Base-by-base conservation (phyloP, 2,888 invertebrate species). In the Magallana nippona region DNA sequence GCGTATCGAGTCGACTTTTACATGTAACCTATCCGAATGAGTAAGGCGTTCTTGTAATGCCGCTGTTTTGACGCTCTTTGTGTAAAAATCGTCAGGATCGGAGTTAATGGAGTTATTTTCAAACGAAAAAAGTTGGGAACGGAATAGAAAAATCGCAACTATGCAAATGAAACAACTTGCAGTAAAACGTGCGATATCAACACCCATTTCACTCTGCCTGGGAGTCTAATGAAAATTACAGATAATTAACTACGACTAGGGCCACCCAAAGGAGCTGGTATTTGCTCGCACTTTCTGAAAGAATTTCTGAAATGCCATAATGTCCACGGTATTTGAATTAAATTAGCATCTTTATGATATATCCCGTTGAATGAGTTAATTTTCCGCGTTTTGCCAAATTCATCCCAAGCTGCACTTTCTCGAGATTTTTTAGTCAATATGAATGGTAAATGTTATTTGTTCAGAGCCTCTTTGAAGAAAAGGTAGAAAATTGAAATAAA, bases 101-200 rank as follows among this genome's bases (percentile, higher is more conserved):
- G 71, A 22, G 71, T 32, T 71, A 71, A 71, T 71, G 71, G 32
- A 71, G 71, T 71, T 71, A 71, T 71, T 71, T 27, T 27, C 71
- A 71, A 71, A 22, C 5, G 32, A 71, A 71, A 71, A 32, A 71
- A 71, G 60, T 71, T 71, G 27, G 44, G 15, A 32, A 71, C 32
- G 71, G 71, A 32, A 32, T 13, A 22, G 71, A 71, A 71, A 71
- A 71, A 71, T 71, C 22, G 27, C 71, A 71, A 71, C 13, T 22
- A 71, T 71, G 71, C 27, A 71, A 71, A 71, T 32, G 71, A 71
- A 71, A 71, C 27, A 32, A 71, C 22, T 27, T 71, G 71, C 71
- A 27, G 71, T 27, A 71, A 71, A 71, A 15, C n/a, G 8, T n/a
- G 60, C n/a, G n/a, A 60, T 60, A 60, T 32, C 32, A 71, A 22